A percentile compares a stretch with the other conserved stretches of the same genome.
These are phyloP conservation scores for Ips nitidus DNA, from an alignment of 1,140 invertebrate genomes.

Conservation along the genomic window DNA sequence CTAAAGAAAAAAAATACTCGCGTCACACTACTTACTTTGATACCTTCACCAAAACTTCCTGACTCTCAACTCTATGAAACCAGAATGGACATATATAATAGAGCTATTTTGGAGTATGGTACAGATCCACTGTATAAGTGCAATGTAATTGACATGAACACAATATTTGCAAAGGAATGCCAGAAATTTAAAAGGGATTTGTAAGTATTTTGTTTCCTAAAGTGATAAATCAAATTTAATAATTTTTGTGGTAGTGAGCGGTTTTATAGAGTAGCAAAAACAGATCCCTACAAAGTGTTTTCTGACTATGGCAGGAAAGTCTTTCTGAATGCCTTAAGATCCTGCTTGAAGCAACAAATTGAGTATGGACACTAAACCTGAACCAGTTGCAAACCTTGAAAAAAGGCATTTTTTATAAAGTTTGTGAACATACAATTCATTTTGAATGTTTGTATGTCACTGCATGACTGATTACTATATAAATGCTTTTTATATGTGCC, in stretches of 20 bases:
- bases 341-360: constrained; percentile 39
- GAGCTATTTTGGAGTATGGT: constrained; percentile 38
- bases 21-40: constrained; percentile 39
- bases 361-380: constrained; percentile 36
- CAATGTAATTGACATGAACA: constrained; percentile 43
- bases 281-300: constrained; percentile 41
- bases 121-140: constrained; percentile 33
- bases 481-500: constrained; percentile 6
- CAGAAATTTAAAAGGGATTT: constrained; percentile 37
- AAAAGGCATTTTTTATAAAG: constrained; percentile 16
- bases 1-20: constrained; percentile 39
- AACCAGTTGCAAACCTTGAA: not conserved
- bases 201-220: constrained; percentile 27
- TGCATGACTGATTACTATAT: constrained; percentile 4
- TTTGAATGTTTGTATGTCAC: constrained; percentile 8
- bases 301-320: constrained; percentile 43
- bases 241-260: constrained; percentile 29
- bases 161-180: constrained; percentile 37
- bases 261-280: constrained; percentile 37
- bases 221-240: not conserved
- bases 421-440: constrained; percentile 9
- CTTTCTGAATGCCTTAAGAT: constrained; percentile 38
- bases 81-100: constrained; percentile 40
- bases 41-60: constrained; percentile 39
- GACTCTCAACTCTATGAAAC: constrained; percentile 20